Percentiles rank a stretch among this genome's conserved stretches.
Conservation (phyloP, 2,113 vertebrate species). For the Macrotis lagotis region DNA sequence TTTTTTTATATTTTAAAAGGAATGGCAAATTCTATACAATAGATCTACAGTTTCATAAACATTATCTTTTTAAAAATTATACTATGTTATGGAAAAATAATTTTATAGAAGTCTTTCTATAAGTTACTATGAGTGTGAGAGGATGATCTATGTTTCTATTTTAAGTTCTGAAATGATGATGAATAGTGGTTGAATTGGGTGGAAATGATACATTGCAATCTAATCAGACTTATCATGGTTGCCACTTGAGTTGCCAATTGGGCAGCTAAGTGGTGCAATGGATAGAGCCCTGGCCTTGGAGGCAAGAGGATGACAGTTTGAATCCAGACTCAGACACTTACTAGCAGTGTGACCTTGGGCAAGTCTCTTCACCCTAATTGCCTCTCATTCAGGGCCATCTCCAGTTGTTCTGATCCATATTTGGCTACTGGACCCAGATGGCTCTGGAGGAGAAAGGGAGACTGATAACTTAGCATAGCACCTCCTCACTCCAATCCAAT, state of each 20-base stretch:
- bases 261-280: too few species aligned
- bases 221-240: not conserved
- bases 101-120: not conserved
- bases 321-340: too few species aligned
- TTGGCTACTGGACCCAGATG: too few species aligned
- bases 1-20: not conserved
- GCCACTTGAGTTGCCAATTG: not conserved
- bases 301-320: too few species aligned
- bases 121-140: not conserved
- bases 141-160: not conserved
- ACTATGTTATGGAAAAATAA: not conserved
- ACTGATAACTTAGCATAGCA: too few species aligned
- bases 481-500: too few species aligned
- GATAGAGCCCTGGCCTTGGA: too few species aligned
- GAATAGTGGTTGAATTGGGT: not conserved
- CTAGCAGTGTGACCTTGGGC: too few species aligned
- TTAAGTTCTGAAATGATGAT: not conserved
- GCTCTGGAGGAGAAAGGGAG: too few species aligned
- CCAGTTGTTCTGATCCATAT: too few species aligned
- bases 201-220: not conserved
- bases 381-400: too few species aligned
- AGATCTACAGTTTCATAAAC: not conserved
- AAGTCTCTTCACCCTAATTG: too few species aligned
- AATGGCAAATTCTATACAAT: not conserved
- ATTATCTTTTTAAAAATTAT: not conserved